A percentile compares a stretch with the other conserved stretches of the same genome.
phyloP scores from a whole-genome alignment of 2,797 vertebrate genomes.

The Chelonia mydas region DNA sequence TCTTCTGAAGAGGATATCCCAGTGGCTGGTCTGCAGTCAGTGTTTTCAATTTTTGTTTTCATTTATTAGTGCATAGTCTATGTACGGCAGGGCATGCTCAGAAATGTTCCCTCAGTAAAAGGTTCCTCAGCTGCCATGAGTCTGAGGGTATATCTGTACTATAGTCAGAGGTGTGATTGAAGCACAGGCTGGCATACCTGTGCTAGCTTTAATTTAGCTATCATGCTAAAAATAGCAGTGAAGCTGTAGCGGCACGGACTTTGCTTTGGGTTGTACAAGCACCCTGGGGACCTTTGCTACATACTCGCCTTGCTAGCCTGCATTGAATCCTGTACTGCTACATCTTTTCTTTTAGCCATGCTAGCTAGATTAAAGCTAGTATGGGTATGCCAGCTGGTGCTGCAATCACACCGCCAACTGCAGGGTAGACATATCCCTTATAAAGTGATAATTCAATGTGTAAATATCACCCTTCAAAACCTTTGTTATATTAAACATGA shows the following conservation, averaged over 20 bases:
- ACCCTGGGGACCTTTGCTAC: not conserved
- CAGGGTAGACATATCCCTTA: not conserved
- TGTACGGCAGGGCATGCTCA: not conserved
- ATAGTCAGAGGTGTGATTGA: too few species aligned
- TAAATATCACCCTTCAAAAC: not conserved
- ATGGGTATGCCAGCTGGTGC: not conserved
- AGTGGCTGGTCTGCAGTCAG: not conserved
- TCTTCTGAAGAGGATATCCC: not conserved
- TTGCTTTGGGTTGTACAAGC: not conserved
- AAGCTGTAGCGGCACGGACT: not conserved
- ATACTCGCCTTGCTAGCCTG: not conserved
- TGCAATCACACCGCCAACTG: not conserved
- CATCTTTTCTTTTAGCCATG: not conserved
- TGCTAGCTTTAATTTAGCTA: too few species aligned
- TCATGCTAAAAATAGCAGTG: too few species aligned
- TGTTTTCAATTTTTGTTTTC: not conserved
- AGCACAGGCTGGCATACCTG: too few species aligned
- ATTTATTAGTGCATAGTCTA: not conserved
- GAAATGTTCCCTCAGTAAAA: not conserved
- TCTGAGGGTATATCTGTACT: not conserved
- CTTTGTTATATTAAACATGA: not conserved
- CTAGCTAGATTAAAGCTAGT: not conserved
- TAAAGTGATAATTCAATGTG: not conserved
- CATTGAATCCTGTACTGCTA: not conserved
- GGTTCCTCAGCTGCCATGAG: not conserved